Evolutionary conservation across 2,888 invertebrate species (phyloP).

Genomic region (Crocallis elinguaria): DNA sequence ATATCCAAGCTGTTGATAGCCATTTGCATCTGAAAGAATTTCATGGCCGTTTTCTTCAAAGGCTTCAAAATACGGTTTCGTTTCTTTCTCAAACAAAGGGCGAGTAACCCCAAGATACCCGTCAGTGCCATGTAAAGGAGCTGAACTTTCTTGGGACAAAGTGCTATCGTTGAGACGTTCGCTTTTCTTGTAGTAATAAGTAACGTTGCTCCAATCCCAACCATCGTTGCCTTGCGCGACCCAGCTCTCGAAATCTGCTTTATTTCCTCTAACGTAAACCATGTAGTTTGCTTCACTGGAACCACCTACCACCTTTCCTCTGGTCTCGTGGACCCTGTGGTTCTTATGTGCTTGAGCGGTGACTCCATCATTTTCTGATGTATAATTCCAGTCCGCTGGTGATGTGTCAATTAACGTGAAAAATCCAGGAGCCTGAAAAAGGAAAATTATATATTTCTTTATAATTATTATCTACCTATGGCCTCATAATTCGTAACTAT

Average conservation of each 20-base stretch:
- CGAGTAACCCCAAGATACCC: conserved; percentile 37
- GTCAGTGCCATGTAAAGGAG: conserved; percentile 27
- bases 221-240: conserved; percentile 79
- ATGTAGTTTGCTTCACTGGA: conserved; percentile 87
- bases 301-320: conserved; percentile 87
- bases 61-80: conserved; percentile 25
- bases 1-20: conserved; percentile 45
- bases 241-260: conserved; percentile 84
- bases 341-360: conserved; percentile 42
- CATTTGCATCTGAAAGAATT: conserved; percentile 45
- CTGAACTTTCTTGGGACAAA: conserved; percentile 18
- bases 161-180: conserved; percentile 29
- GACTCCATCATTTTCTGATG: conserved; percentile 40
- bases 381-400: conserved; percentile 45
- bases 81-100: conserved; percentile 18
- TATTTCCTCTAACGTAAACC: conserved; percentile 87
- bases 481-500: too few species aligned
- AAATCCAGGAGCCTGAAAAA: conserved; percentile 50
- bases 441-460: not conserved
- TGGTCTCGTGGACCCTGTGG: conserved; percentile 65
- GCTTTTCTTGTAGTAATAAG: conserved; percentile 50
- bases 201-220: conserved; percentile 51
- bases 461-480: not conserved
- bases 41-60: conserved; percentile 35
- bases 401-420: conserved; percentile 37